Percentiles rank a stretch among this genome's conserved stretches.
These are phyloP conservation scores for Labeo rohita DNA, from an alignment of 2,113 vertebrate species.

Conservation along the genomic window DNA sequence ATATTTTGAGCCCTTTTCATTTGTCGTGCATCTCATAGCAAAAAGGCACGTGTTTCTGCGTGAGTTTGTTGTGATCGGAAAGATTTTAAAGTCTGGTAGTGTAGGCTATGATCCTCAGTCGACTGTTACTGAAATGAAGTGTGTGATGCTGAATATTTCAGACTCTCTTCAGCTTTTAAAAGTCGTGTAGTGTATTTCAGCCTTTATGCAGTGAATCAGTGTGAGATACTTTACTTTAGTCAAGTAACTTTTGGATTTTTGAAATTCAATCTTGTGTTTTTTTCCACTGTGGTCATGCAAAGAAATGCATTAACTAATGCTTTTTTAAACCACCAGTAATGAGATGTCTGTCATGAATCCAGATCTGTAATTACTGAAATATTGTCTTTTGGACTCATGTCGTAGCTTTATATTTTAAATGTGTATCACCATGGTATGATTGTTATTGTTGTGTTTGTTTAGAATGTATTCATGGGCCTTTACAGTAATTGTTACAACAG, in stretches of 20 bases:
- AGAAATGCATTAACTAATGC: not conserved
- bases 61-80: no score
- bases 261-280: not conserved
- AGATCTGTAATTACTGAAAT: conserved; percentile 1
- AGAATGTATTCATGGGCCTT: not conserved
- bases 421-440: not conserved
- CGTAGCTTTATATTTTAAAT: not conserved
- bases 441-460: conserved; percentile 3
- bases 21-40: no score
- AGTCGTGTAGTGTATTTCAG: no score
- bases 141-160: no score
- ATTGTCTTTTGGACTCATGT: not conserved
- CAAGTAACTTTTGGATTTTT: not conserved
- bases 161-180: no score
- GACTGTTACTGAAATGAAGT: no score
- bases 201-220: not conserved
- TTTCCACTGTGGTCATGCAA: conserved; percentile 44
- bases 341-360: not conserved
- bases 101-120: no score
- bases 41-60: no score
- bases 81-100: no score
- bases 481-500: not conserved
- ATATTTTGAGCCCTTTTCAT: no score
- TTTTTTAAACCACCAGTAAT: not conserved
- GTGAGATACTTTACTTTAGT: not conserved